Base-by-base conservation (phyloP, 2,113 vertebrate species). In the Labeo rohita region DNA sequence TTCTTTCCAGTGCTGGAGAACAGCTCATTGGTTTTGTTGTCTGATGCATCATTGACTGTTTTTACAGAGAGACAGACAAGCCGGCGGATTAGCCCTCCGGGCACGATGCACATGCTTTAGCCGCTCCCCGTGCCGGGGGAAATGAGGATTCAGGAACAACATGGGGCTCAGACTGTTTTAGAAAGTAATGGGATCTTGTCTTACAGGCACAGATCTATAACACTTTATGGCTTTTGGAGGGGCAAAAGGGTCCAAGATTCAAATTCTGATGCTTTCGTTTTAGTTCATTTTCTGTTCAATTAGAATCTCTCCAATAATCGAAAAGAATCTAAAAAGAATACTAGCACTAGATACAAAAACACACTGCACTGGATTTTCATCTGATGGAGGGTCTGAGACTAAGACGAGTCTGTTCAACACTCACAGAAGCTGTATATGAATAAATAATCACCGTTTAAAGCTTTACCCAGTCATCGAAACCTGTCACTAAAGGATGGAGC, bases 1-100 rank as follows among this genome's bases (percentile, higher is more conserved):
- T 13, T 66, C 76, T 56, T 86, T 47, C 70, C 77, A 68, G 68
- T 63, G 66, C 82, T 81, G 45, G 49, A 74, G 72, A 84, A 79
- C 84, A 84, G 80, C 86, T 86, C 89, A 78, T 82, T 86, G 89
- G 65, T 74, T 79, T 83, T 75, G 63, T 83, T 84, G 81, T 82
- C 84, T 84, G 73, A 83, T 28, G 77, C 77, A 81, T 76, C 84
- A 63, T 79, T 84, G 89, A 65, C 86, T 85, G 66, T 84, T 88
- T 87, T 90, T 83, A 89, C 50, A 34, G 76, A 86, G 77, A 68
- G n/a, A 77, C 83, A 87, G 88, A 85, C 83, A 56, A 85, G 84
- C 52, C 16, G 18, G 39, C 1, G 84, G 86, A 85, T 91, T 84
- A 83, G 80, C 73, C 87, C 84, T 86, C 49, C 23, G 78, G 81